Evolutionary conservation across 2,113 vertebrate species (phyloP).

Genomic region (Oophaga pumilio): DNA sequence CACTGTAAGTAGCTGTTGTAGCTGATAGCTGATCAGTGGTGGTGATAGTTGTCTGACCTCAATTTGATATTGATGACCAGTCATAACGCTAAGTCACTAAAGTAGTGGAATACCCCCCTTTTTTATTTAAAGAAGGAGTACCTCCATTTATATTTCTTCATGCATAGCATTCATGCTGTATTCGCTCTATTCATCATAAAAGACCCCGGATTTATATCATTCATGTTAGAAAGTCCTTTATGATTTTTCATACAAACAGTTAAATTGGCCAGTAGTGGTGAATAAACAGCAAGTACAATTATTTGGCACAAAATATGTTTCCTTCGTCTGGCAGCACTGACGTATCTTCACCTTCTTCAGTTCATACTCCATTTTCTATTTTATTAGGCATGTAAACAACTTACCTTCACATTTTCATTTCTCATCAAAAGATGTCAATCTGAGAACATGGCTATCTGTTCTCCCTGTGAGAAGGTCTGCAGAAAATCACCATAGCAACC

Average conservation of each 20-base stretch:
- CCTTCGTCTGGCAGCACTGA: neutral
- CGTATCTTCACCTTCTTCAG: conserved; percentile 19
- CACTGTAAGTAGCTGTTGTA: too few species aligned
- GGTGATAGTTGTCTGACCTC: too few species aligned
- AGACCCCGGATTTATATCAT: neutral
- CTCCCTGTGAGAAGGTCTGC: conserved; percentile 49
- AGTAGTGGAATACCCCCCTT: too few species aligned
- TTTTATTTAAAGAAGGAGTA: too few species aligned
- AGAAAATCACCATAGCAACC: conserved; percentile 59
- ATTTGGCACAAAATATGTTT: neutral
- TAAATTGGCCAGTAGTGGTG: neutral
- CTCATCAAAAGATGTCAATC: conserved; percentile 43
- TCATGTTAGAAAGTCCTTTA: neutral
- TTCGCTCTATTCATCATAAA: too few species aligned
- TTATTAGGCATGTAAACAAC: conserved; percentile 46
- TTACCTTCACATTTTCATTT: conserved; percentile 59
- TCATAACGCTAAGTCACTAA: too few species aligned
- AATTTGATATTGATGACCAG: too few species aligned
- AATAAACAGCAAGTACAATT: neutral
- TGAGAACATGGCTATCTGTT: conserved; percentile 53
- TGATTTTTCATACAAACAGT: neutral
- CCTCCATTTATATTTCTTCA: too few species aligned
- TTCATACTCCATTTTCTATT: conserved; percentile 48
- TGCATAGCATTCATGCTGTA: neutral
- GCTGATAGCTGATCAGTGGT: too few species aligned